phyloP scores from a whole-genome alignment of 2,888 invertebrate genomes.

The Subacronicta megacephala region DNA sequence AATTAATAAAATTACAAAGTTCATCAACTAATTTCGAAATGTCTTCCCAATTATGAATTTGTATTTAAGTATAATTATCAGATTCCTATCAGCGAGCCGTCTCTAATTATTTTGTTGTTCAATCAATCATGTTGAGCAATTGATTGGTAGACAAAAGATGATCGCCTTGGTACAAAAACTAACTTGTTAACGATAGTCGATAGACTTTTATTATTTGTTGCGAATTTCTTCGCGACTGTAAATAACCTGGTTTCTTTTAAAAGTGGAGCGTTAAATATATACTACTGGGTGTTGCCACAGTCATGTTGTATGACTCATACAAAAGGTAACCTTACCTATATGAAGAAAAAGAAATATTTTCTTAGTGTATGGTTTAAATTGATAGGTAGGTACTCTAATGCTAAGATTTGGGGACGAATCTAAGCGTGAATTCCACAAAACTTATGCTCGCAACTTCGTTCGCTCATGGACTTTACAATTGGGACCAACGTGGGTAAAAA shows the following conservation, averaged over 20 bases:
- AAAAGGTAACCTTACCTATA: neutral
- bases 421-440: too few species aligned
- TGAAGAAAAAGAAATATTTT: too few species aligned
- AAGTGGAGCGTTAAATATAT: constrained; percentile 25
- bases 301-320: neutral
- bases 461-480: too few species aligned
- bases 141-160: constrained; percentile 35
- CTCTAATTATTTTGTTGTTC: constrained; percentile 40
- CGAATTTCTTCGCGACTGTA: neutral
- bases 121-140: constrained; percentile 48
- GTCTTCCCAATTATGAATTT: constrained; percentile 13
- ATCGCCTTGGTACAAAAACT: constrained; percentile 28
- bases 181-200: constrained; percentile 26
- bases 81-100: constrained; percentile 22
- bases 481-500: too few species aligned
- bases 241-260: neutral
- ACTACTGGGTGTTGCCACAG: constrained; percentile 1
- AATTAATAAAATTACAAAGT: constrained; percentile 5
- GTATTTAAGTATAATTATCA: constrained; percentile 31
- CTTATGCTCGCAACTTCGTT: too few species aligned
- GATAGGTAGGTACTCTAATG: too few species aligned
- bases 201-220: constrained; percentile 23
- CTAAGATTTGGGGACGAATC: too few species aligned
- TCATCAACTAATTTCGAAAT: constrained; percentile 24
- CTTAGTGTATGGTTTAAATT: too few species aligned